A percentile compares a stretch with the other conserved stretches of the same genome.
phyloP scores from a whole-genome alignment of 2,113 vertebrate species.

The Eurypyga helias region DNA sequence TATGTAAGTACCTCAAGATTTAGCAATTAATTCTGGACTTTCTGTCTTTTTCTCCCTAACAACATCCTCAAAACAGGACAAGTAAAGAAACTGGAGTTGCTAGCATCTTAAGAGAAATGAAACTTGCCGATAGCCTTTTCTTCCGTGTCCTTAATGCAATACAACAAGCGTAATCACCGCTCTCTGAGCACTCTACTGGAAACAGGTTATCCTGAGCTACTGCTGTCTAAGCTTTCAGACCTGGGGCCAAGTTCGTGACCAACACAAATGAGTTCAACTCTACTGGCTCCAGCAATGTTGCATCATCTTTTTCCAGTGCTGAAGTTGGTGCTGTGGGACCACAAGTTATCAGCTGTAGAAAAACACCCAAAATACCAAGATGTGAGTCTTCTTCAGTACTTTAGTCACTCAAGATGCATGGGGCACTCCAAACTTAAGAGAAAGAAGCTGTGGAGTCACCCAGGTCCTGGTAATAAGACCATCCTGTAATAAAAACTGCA shows the following conservation, averaged over 20 bases:
- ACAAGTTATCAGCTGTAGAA: background rate
- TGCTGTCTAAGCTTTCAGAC: background rate
- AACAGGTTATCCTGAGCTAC: background rate
- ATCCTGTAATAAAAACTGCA: background rate
- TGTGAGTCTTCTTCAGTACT: background rate
- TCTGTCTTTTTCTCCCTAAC: background rate
- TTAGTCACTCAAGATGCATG: accelerated
- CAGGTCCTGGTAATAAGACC: background rate
- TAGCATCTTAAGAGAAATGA: background rate
- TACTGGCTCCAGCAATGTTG: background rate
- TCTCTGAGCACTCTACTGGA: background rate
- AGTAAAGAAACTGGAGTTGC: background rate
- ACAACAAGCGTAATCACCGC: background rate
- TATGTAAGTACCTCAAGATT: background rate
- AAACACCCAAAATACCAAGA: background rate
- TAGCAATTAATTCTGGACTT: background rate
- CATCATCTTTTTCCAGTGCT: background rate
- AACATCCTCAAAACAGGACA: background rate
- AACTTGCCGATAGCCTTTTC: constrained; percentile 1
- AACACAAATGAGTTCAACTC: background rate
- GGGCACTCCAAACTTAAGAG: background rate
- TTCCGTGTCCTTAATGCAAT: background rate
- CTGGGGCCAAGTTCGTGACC: background rate
- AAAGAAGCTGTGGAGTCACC: background rate
- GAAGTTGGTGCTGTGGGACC: background rate